phyloP scores from a whole-genome alignment of 2,113 vertebrate genomes.

The Cygnus atratus region DNA sequence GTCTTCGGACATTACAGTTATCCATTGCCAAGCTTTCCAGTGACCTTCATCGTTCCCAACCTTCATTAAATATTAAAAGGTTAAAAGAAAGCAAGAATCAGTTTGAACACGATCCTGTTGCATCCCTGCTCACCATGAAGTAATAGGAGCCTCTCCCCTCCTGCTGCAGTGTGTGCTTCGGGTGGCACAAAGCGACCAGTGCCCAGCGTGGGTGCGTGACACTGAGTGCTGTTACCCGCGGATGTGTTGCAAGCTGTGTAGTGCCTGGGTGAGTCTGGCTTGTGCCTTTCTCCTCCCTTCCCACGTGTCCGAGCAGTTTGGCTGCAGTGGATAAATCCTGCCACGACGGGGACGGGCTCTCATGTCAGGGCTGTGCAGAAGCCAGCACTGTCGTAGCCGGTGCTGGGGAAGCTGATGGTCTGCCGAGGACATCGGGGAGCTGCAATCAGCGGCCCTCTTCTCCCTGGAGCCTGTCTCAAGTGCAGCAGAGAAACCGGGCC shows the following conservation, averaged over 20 bases:
- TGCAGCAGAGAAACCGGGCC: background rate
- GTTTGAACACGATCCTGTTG: background rate
- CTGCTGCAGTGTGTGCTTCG: accelerated
- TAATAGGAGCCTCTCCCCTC: background rate
- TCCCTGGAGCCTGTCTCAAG: background rate
- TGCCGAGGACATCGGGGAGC: background rate
- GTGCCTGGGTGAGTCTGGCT: background rate
- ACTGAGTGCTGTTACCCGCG: no score
- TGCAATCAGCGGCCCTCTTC: background rate
- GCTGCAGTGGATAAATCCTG: accelerated
- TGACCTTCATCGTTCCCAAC: background rate
- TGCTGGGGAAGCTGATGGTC: no score
- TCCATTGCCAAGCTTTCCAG: background rate
- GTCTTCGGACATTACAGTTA: background rate
- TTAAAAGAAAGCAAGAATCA: background rate
- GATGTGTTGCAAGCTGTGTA: accelerated
- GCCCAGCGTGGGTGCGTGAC: background rate
- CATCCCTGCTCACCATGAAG: background rate
- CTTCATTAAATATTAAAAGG: background rate
- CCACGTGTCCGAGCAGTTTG: accelerated
- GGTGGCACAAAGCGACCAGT: accelerated
- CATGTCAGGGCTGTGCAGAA: accelerated
- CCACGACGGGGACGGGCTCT: accelerated
- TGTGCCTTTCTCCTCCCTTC: background rate
- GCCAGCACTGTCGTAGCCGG: no score